Base-by-base conservation (phyloP, 1,140 invertebrate genomes). In the Drosophila nigrodunni region DNA sequence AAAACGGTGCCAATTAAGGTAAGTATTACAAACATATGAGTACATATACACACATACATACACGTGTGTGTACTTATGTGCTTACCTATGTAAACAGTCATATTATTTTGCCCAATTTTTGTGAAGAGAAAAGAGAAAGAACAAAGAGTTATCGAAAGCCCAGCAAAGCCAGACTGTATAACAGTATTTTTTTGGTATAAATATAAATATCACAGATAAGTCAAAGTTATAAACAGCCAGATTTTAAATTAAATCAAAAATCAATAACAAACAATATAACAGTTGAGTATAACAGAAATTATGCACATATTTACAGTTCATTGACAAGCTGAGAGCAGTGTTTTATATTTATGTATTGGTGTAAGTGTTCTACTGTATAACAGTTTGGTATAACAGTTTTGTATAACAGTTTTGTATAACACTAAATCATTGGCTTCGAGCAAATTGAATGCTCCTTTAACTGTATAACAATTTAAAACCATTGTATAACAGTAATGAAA, bases 1-100 rank as follows among this genome's bases (percentile, higher is more conserved):
- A 64, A 58, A 66, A 61, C 11, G 39, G 44, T 77, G 64, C 61
- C 64, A 81, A 73, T 73, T 73, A 67, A 59, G 25, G 61, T 50
- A 49, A 52, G 41, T 46, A 54, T 54, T 55, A 65, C 62, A 65
- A 34, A 54, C 62, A 55, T 30, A 65, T 69, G 39, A 47, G 44
- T 49, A 37, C 46, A 37, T 49, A 64, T 30, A 30, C 10, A 54
- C 25, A 52, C 10, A 13, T 58, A 43, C 37, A 41, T 47, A 25
- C 41, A 65, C 64, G 35, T 35, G 37, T 41, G 15, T 9, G 30
- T 46, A 47, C 52, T 3, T 46, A 46, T 46, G 44, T 46, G 34
- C 25, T 34, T 4, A 15, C 47, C 4, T 13, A 8, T 13, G 13
- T 10, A n/a, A 25, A 54, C 8, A 54, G 4, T 7, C 54, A 11